phyloP scores from a whole-genome alignment of 2,888 invertebrate genomes.

The Lomographa bimaculata region DNA sequence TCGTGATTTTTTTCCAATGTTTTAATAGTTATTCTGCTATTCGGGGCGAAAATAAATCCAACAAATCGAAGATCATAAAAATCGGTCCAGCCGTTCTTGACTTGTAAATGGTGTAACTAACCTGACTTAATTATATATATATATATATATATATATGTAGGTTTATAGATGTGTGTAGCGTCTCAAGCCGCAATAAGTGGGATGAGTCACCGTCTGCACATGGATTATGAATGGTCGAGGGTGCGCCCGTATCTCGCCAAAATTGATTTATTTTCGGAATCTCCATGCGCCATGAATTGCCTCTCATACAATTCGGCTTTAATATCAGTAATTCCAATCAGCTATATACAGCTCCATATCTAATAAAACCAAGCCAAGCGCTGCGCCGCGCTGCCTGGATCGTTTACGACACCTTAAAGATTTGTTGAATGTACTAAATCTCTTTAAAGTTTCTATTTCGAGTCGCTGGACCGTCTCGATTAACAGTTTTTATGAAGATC shows the following conservation, averaged over 20 bases:
- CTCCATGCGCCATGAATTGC: conserved; percentile 27
- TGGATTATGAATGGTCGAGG: conserved; percentile 29
- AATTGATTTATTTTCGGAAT: conserved; percentile 48
- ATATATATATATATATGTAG: no score
- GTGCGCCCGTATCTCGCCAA: conserved; percentile 29
- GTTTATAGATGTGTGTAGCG: conserved; percentile 14
- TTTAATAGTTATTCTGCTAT: no score
- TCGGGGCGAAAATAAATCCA: no score
- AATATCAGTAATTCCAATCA: conserved; percentile 35
- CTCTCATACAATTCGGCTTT: conserved; percentile 33
- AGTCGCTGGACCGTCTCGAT: conserved; percentile 61
- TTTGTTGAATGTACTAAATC: conserved; percentile 44
- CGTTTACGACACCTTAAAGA: conserved; percentile 61
- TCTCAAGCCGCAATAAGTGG: conserved; percentile 22
- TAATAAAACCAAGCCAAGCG: conserved; percentile 52
- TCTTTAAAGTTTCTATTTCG: conserved; percentile 65
- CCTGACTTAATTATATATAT: no score
- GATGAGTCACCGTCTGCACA: conserved; percentile 30
- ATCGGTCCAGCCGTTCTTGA: no score
- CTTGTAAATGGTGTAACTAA: no score
- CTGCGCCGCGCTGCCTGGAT: no score
- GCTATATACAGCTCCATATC: conserved; percentile 58
- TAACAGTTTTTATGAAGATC: conserved; percentile 65
- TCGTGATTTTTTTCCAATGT: no score
- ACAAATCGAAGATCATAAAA: no score